A percentile compares a stretch with the other conserved stretches of the same genome.
Conservation (phyloP, 2,797 vertebrate species). For the Ispidina lecontei region DNA sequence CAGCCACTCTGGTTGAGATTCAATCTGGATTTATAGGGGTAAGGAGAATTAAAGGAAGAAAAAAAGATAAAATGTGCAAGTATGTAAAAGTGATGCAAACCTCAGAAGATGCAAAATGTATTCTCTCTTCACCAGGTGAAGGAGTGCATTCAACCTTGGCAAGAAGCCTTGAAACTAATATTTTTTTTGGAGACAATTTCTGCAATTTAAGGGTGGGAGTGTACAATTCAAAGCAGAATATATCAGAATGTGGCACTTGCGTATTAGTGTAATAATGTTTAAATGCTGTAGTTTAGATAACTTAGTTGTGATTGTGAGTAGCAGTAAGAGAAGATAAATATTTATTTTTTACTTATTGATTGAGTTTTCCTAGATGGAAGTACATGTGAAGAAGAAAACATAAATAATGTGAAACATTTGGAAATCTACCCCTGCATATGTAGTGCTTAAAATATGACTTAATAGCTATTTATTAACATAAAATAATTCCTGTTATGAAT, state of each 20-base stretch:
- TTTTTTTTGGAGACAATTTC: not conserved
- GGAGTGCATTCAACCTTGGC: not conserved
- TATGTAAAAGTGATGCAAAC: not conserved
- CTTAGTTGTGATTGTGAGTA: not conserved
- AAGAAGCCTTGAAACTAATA: not conserved
- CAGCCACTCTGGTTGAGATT: not conserved
- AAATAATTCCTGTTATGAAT: not conserved
- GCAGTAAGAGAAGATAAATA: not conserved
- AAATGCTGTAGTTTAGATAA: not conserved
- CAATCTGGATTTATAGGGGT: not conserved
- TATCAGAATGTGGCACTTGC: not conserved
- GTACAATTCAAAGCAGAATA: not conserved
- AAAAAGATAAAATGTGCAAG: not conserved
- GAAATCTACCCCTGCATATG: not conserved
- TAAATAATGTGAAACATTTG: not conserved
- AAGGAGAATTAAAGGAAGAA: not conserved
- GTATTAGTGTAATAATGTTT: not conserved
- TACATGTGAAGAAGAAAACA: not conserved
- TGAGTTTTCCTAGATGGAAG: not conserved
- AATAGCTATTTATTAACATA: not conserved
- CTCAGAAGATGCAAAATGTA: not conserved
- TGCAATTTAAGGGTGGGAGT: not conserved
- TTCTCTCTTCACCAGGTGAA: not conserved
- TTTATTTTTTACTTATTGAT: not conserved
- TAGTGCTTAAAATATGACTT: not conserved